Evolutionary conservation across 2,888 invertebrate genomes (phyloP).

Genomic region (Galerucella pusilla): DNA sequence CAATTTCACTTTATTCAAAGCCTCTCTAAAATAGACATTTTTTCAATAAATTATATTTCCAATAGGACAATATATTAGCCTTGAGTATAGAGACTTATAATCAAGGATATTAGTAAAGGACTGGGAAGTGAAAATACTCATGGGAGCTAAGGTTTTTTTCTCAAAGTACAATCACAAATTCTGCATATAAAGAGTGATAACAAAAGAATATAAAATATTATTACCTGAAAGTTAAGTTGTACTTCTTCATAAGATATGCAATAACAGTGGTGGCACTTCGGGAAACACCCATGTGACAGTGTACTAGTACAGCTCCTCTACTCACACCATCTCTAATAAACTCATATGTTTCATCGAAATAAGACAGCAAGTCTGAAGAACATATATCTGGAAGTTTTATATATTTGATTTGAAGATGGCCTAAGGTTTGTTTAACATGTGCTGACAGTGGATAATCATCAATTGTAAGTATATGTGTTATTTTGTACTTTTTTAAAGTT

Average conservation of each 20-base stretch:
- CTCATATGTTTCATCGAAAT: slow-evolving; percentile 42
- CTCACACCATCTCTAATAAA: slow-evolving; percentile 40
- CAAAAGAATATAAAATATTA: neutral
- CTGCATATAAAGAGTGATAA: neutral
- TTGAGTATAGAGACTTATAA: too few relatives aligned
- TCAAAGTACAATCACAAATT: too few relatives aligned
- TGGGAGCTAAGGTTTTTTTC: too few relatives aligned
- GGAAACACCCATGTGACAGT: slow-evolving; percentile 42
- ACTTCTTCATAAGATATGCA: slow-evolving; percentile 44
- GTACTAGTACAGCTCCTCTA: slow-evolving; percentile 40
- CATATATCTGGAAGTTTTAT: slow-evolving; percentile 36
- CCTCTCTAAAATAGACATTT: slow-evolving; percentile 24
- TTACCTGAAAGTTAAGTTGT: slow-evolving; percentile 32
- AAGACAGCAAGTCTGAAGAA: slow-evolving; percentile 37
- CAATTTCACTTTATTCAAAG: slow-evolving; percentile 35
- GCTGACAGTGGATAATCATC: slow-evolving; percentile 36
- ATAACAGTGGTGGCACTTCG: slow-evolving; percentile 40
- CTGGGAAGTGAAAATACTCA: too few relatives aligned
- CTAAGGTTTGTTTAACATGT: slow-evolving; percentile 31
- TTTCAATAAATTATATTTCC: neutral
- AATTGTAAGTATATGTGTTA: slow-evolving; percentile 42
- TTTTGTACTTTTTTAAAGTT: slow-evolving; percentile 40
- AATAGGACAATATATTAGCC: too few relatives aligned
- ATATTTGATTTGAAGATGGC: slow-evolving; percentile 37
- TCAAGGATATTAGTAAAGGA: too few relatives aligned